These are phyloP conservation scores for Chinchilla lanigera DNA, from an alignment of 2,113 vertebrate genomes.

Conservation along the genomic window DNA sequence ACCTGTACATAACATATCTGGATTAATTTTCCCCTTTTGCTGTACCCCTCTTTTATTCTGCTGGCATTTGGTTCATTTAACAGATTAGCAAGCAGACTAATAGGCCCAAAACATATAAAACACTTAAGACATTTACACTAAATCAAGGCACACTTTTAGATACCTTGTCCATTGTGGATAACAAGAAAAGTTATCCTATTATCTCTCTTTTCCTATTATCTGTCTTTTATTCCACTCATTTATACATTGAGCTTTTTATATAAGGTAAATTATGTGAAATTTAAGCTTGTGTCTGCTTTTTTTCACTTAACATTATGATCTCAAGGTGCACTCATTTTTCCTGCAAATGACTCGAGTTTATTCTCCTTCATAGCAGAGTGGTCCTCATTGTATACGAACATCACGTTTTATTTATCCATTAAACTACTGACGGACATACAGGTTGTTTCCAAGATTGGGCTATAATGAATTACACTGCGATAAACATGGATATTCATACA, in stretches of 20 bases:
- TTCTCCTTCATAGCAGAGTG: background rate
- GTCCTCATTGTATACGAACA: background rate
- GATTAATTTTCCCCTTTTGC: background rate
- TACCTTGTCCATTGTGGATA: background rate
- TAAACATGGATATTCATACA: background rate
- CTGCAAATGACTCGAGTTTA: background rate
- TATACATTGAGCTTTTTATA: background rate
- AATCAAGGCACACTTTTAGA: background rate
- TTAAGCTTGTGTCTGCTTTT: background rate
- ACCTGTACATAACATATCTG: background rate
- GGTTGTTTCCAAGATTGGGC: background rate
- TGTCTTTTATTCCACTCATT: background rate
- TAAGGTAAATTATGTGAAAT: background rate
- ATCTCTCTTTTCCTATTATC: background rate
- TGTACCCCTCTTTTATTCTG: background rate
- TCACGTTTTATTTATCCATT: background rate
- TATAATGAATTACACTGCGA: background rate
- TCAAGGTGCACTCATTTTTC: background rate
- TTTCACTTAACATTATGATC: background rate
- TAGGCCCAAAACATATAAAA: background rate
- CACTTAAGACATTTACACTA: background rate
- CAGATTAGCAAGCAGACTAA: background rate
- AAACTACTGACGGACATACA: background rate
- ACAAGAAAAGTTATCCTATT: background rate
- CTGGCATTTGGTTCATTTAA: background rate